Conservation (phyloP, 2,113 vertebrate genomes). For the Corythornis vintsioides region DNA sequence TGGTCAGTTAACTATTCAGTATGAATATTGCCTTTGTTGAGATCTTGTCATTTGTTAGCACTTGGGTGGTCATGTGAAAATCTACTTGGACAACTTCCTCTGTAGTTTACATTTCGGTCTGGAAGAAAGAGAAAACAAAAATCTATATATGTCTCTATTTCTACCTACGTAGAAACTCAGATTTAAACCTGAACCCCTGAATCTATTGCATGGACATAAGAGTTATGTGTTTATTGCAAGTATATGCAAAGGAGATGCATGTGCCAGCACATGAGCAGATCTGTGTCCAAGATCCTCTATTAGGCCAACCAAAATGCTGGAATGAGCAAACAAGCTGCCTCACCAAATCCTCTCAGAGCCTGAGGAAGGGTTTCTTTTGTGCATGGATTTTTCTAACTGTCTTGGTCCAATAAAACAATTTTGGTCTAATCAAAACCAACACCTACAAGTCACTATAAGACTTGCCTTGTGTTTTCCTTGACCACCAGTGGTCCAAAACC, state of each 20-base stretch:
- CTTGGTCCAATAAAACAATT: background rate
- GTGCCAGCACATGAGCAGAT: background rate
- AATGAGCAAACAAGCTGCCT: background rate
- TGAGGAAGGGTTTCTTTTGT: background rate
- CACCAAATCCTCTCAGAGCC: background rate
- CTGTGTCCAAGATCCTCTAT: background rate
- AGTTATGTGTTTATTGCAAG: background rate
- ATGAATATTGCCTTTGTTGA: background rate
- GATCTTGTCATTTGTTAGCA: background rate
- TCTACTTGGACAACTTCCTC: background rate
- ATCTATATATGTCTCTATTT: background rate
- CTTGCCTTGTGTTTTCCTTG: background rate
- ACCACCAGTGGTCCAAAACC: background rate
- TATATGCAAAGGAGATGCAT: background rate
- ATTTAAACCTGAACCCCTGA: background rate
- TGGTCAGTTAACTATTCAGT: background rate
- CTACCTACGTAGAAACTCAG: background rate
- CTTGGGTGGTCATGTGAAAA: background rate
- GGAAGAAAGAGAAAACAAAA: background rate
- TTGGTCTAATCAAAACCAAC: background rate
- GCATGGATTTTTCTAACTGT: background rate
- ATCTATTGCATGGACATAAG: background rate
- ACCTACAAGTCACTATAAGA: accelerated
- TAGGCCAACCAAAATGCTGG: background rate
- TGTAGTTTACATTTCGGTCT: background rate